Evolutionary conservation across 2,888 invertebrate species (phyloP), one percentile per base, ranked within the genome.

Genomic region (Eristalis pertinax): DNA sequence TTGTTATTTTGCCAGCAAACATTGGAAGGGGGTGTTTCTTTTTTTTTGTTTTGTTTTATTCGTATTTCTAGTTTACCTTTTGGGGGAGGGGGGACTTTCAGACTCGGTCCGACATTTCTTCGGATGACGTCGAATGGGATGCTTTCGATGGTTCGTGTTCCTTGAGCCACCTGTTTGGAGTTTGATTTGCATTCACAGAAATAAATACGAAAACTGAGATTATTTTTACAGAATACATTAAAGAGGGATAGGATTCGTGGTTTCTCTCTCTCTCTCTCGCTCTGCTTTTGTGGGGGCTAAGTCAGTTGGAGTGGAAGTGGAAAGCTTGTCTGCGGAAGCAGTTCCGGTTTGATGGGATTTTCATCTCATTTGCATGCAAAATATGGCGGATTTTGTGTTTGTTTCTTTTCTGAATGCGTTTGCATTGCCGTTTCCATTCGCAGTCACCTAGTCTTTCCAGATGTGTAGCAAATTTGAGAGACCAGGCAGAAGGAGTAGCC

Each of bases 91-190:
- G 80, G 41, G 87, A 90, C 64, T 65, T 67, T 80, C 76, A 88
- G 11, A 88, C 69, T 70, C 84, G 88, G 11, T 88, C 88, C 62
- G 88, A 84, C 62, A 88, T 62, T 65, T 84, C 88, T 74, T 88
- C 88, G 69, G 88, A 75, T 70, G 67, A 38, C 24, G 92, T 91
- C 62, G 92, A 92, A 69, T 89, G 90, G 68, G 90, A 90, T 79
- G 90, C 90, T 80, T 89, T 90, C 75, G 91, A 89, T 80, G 90
- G 89, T 77, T 90, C 87, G 65, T 90, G 90, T 79, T 84, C 90
- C 83, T 87, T 89, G 89, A 91, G 90, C 84, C 82, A 73, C 72
- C 84, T 88, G 77, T 70, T 84, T 81, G 63, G 65, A 22, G 38
- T 41, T 81, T 60, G 74, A 62, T 74, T 80, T 64, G 41, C 60